Base-by-base conservation (phyloP, 2,888 invertebrate species). In the Acrocyrtus sp. region DNA sequence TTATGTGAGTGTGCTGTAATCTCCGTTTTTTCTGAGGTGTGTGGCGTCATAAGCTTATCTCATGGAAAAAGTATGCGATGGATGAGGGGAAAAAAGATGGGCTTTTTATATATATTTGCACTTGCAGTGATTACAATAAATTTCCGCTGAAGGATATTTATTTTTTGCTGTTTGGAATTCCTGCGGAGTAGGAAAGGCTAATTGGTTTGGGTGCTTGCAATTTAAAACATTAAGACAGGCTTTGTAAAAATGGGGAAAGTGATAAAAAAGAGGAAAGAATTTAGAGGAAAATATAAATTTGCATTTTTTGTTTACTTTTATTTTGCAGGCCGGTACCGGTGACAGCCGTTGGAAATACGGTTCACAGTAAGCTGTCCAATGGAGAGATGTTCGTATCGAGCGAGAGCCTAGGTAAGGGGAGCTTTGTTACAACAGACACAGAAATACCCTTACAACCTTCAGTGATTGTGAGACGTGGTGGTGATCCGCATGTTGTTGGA, bases 391-490 rank as follows among this genome's bases (percentile, higher is more conserved):
- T 69, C 53, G 81, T 79, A 15, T 34, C 69, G 21, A 56, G 69
- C 41, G 62, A 62, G 6, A 56, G 62, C 48, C 39, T 62, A 74
- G 68, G 69, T 69, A 69, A 63, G 69, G 63, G 69, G 54, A 56
- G 74, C 72, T 54, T 48, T 53, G 43, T 27, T 65, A 60, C 47
- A 43, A 61, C 65, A 2, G 62, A 70, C 45, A 21, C 68, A 26
- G 86, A 85, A 86, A 86, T 87, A 88, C 87, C 87, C 88, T 84
- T 86, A 21, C 50, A 58, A 51, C 51, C 66, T 48, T 66, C 74
- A 50, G 74, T 66, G 50, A 74, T 67, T 47, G 69, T 74, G 68
- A 39, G 84, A 50, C 61, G 69, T 87, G 82, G 62, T 80, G 82
- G 69, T 70, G 61, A 68, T 47, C 41, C 43, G 47, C n/a, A n/a